Evolutionary conservation across 1,140 invertebrate species (phyloP), one percentile per base, ranked within the genome.

Genomic region (Zeugodacus cucurbitae): DNA sequence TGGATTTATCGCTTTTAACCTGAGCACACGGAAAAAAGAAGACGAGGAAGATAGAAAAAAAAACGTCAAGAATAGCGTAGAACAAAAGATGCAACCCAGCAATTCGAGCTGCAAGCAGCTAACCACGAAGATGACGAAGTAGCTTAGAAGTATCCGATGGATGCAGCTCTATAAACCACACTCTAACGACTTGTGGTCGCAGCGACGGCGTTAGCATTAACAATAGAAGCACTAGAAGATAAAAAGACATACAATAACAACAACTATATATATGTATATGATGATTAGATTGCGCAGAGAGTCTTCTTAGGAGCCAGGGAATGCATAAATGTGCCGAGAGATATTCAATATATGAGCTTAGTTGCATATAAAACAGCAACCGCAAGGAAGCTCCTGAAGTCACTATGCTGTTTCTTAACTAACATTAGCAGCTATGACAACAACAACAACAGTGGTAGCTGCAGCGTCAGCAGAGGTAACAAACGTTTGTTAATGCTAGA

Each of bases 41-140:
- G n/a, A 44, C n/a, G 34, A 44, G 44, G 11, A 14, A 29, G 64
- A 70, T 3, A 8, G 29, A 17, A 14, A 26, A 82, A 29, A 67
- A 82, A 48, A 82, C 32, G 32, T 2, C 1, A 82, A 82, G 44
- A 44, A 82, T 41, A 34, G 34, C 32, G 6, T 74, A 74, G 34
- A 82, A 82, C 74, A 82, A 82, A 82, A 82, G 74, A 54, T 82
- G 22, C 74, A 48, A 82, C 41, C 37, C 22, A 44, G 41, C 74
- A 2, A 54, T 10, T 6, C 17, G 3, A 29, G 44, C 22, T 41
- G 29, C 20, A 14, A 32, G 58, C 22, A 26, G 64, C 67, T 82
- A 48, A 41, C 41, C 74, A 48, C 20, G 74, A 48, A 82, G 22
- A 82, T 48, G 74, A 41, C 17, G 70, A 48, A 82, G 70, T 41